A percentile compares a stretch with the other conserved stretches of the same genome.
Evolutionary conservation across 2,888 invertebrate genomes (phyloP).

Genomic region (Agriopis aurantiaria): DNA sequence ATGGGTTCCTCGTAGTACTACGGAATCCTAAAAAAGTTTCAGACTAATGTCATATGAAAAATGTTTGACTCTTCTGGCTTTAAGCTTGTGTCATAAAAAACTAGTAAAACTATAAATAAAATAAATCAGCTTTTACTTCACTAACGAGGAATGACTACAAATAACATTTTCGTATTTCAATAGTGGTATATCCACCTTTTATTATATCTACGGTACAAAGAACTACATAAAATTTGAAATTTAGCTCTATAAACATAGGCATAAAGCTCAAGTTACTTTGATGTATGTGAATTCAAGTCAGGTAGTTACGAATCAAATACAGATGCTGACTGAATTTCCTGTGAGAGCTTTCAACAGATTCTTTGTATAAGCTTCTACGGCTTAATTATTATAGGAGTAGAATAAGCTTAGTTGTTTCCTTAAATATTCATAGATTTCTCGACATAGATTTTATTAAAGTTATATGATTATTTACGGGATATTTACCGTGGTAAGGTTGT

Average conservation of each 20-base stretch:
- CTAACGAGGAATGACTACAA: slow-evolving; percentile 3
- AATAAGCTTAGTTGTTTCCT: not conserved
- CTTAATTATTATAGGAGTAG: slow-evolving; percentile 23
- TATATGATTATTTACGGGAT: too few species aligned
- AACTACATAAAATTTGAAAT: not conserved
- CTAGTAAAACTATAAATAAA: too few species aligned
- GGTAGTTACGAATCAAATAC: slow-evolving; percentile 24
- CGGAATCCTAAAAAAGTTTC: too few species aligned
- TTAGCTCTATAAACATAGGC: not conserved
- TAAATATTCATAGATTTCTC: not conserved
- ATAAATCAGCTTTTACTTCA: not conserved
- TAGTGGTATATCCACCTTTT: slow-evolving; percentile 8
- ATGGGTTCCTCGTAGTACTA: too few species aligned
- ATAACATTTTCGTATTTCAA: not conserved
- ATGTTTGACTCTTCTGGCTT: too few species aligned
- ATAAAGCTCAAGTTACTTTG: slow-evolving; percentile 13
- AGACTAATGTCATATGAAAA: too few species aligned
- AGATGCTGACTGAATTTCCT: slow-evolving; percentile 28
- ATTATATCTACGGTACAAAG: not conserved
- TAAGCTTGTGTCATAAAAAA: too few species aligned
- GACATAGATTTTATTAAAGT: too few species aligned
- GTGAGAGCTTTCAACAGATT: slow-evolving; percentile 19
- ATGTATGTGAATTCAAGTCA: slow-evolving; percentile 6
- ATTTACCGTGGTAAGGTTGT: too few species aligned
- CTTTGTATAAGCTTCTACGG: slow-evolving; percentile 24